These are phyloP conservation scores for Loxodonta africana DNA, from an alignment of 2,113 vertebrate genomes.

Conservation along the genomic window DNA sequence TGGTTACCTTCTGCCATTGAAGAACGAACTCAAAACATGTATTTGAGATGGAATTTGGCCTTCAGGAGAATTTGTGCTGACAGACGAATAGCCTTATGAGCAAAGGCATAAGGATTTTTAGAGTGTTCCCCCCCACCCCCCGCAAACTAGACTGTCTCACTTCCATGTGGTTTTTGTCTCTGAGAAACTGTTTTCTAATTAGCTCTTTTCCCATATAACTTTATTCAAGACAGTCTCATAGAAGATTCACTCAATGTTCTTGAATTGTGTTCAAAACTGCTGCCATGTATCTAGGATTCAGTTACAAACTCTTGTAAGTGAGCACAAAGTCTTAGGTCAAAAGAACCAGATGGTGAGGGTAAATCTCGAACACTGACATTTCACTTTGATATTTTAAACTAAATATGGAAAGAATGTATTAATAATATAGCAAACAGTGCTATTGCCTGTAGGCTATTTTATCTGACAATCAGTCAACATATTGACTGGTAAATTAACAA, in stretches of 20 bases:
- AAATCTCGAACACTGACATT: constrained; percentile 19
- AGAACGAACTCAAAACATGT: constrained; percentile 27
- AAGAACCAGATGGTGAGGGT: neutral
- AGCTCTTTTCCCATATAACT: neutral
- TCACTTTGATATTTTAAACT: constrained; percentile 32
- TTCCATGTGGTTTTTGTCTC: constrained; percentile 40
- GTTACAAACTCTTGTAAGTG: neutral
- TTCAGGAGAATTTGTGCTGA: constrained; percentile 18
- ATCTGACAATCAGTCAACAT: neutral
- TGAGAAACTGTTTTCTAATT: constrained; percentile 34
- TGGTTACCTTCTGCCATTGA: constrained; percentile 63
- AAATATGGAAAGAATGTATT: neutral
- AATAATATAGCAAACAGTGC: neutral
- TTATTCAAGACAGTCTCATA: constrained; percentile 7
- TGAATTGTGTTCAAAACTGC: neutral
- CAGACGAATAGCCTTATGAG: constrained; percentile 41
- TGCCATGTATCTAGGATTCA: neutral
- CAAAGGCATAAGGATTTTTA: constrained; percentile 34
- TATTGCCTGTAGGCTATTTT: neutral
- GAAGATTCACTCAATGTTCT: neutral
- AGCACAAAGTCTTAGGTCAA: neutral
- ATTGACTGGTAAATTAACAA: constrained; percentile 18
- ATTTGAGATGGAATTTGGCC: constrained; percentile 51
- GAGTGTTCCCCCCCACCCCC: neutral
- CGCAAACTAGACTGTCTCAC: neutral